These are phyloP conservation scores for Phaetusa simplex DNA, from an alignment of 2,113 vertebrate genomes.

Conservation along the genomic window DNA sequence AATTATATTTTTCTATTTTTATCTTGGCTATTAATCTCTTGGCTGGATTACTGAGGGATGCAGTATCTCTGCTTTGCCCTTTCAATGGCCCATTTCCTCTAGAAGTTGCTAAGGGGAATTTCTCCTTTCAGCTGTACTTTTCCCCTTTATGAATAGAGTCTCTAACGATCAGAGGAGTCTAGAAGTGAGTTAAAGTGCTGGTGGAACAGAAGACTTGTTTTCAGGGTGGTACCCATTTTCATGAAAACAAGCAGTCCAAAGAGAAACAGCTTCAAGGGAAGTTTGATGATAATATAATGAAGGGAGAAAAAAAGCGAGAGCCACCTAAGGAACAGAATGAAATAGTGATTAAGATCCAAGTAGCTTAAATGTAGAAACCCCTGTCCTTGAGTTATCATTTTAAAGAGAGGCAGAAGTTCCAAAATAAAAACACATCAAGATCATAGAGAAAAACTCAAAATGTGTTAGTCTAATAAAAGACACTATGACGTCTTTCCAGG, in stretches of 20 bases:
- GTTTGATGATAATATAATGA: neutral
- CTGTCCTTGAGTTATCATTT: neutral
- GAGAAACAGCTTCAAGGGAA: conserved; percentile 1
- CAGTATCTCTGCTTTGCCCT: conserved; percentile 9
- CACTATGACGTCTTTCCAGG: fast-evolving
- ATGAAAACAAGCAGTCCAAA: conserved; percentile 8
- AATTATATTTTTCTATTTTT: conserved; percentile 62
- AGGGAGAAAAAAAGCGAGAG: neutral
- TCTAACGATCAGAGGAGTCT: neutral
- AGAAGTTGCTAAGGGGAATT: neutral
- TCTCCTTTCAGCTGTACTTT: conserved; percentile 17
- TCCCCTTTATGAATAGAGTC: neutral
- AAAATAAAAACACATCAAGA: neutral
- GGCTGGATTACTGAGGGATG: conserved; percentile 40
- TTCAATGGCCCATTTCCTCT: conserved; percentile 28
- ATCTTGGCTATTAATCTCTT: conserved; percentile 54
- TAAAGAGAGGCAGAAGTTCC: neutral
- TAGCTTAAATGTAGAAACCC: neutral
- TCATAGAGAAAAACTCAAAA: neutral
- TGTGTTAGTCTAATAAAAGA: neutral
- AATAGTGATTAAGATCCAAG: neutral
- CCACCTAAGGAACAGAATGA: neutral
- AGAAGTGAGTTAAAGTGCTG: neutral
- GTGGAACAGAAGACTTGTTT: conserved; percentile 23
- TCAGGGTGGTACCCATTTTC: neutral